Evolutionary conservation across 2,797 vertebrate species (phyloP).

Genomic region (Thaleichthys pacificus): DNA sequence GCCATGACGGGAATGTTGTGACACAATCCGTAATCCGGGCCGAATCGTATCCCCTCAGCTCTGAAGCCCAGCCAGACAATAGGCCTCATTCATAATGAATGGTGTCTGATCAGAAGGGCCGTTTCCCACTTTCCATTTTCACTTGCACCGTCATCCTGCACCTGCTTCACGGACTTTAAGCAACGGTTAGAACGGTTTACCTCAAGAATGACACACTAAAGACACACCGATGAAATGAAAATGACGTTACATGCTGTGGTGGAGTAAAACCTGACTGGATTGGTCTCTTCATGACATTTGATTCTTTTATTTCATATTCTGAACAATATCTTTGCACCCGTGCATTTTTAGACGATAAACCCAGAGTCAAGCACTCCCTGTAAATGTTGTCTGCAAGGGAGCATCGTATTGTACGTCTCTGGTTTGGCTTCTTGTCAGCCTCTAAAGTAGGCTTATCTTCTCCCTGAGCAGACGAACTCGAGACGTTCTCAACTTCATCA

Average conservation of each 20-base stretch:
- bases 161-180: constrained; percentile 8
- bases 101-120: constrained; percentile 8
- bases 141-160: constrained; percentile 8
- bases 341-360: constrained; percentile 27
- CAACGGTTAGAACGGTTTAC: neutral
- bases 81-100: constrained; percentile 35
- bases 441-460: constrained; percentile 37
- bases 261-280: no score
- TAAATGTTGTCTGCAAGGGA: constrained; percentile 35
- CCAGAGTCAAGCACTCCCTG: neutral
- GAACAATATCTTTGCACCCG: constrained; percentile 26
- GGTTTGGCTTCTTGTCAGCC: constrained; percentile 42
- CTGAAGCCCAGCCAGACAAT: constrained; percentile 39
- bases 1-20: constrained; percentile 50
- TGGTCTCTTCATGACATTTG: no score
- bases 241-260: neutral
- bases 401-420: constrained; percentile 39
- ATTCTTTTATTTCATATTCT: neutral
- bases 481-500: constrained; percentile 31
- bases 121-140: constrained; percentile 1
- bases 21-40: constrained; percentile 33
- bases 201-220: neutral
- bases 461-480: constrained; percentile 30
- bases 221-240: neutral
- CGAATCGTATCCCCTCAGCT: constrained; percentile 13